Percentiles rank a stretch among this genome's conserved stretches.
Conservation (phyloP, 2,113 vertebrate species). For the Leucoraja erinaceus region DNA sequence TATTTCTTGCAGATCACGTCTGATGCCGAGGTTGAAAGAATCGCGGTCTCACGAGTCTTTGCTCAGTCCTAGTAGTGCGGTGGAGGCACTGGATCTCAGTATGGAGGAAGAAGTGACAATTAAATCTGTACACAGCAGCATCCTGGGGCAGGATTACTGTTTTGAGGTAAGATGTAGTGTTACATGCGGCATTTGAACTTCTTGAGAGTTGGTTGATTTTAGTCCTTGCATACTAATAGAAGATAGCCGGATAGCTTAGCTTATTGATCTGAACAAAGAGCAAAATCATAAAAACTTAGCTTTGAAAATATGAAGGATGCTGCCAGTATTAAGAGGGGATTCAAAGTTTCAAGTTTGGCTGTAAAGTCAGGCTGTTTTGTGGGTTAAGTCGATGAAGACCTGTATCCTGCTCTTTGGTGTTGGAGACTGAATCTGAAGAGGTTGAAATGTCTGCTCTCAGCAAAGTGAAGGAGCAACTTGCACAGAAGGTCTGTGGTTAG, state of each 20-base stretch:
- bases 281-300: not conserved
- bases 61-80: constrained; percentile 92
- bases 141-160: constrained; percentile 94
- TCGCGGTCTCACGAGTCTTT: constrained; percentile 97
- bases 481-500: too few relatives aligned
- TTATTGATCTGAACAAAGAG: not conserved
- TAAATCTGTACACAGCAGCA: constrained; percentile 94
- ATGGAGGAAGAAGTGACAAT: constrained; percentile 98
- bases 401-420: not conserved
- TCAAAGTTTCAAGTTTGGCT: not conserved
- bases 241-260: not conserved
- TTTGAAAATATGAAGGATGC: constrained; percentile 14
- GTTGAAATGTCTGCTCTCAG: not conserved
- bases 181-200: not conserved
- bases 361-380: not conserved
- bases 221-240: not conserved
- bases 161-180: constrained; percentile 74
- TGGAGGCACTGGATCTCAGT: constrained; percentile 95
- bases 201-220: not conserved
- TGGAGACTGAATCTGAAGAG: not conserved
- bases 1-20: constrained; percentile 77
- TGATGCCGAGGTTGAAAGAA: constrained; percentile 99
- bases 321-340: not conserved
- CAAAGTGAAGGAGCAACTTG: not conserved
- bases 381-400: not conserved